These are phyloP conservation scores for Ameiurus melas DNA, from an alignment of 2,113 vertebrate genomes.

Conservation along the genomic window DNA sequence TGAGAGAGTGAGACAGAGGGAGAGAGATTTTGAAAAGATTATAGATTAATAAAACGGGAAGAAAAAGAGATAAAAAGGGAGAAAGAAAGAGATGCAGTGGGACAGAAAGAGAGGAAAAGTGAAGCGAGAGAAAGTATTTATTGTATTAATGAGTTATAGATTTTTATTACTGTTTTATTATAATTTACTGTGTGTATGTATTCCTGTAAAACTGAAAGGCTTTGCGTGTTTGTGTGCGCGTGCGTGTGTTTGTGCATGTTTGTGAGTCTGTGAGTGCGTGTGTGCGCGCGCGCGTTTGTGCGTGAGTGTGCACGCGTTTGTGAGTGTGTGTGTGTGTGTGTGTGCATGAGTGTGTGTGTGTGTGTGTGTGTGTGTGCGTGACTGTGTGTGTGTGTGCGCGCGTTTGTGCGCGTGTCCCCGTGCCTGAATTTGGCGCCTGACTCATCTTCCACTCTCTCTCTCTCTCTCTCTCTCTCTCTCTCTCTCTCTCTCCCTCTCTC, in stretches of 20 bases:
- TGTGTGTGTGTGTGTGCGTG: conserved; percentile 2
- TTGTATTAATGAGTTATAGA: neutral
- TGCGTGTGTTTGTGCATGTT: no score
- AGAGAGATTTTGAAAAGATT: neutral
- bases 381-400: conserved; percentile 28
- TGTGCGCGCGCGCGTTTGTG: neutral
- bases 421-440: conserved; percentile 47
- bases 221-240: no score
- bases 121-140: neutral
- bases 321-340: no score
- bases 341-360: no score
- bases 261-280: no score
- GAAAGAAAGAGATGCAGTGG: neutral
- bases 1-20: no score
- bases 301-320: conserved; percentile 22
- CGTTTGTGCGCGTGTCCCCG: no score
- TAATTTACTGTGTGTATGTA: no score
- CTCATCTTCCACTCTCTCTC: conserved; percentile 49
- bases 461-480: neutral
- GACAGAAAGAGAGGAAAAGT: neutral
- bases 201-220: no score
- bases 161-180: neutral
- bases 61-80: neutral
- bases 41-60: neutral
- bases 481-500: neutral